Conservation (phyloP, 1,140 invertebrate genomes). For the Leptopilina clavipes region DNA sequence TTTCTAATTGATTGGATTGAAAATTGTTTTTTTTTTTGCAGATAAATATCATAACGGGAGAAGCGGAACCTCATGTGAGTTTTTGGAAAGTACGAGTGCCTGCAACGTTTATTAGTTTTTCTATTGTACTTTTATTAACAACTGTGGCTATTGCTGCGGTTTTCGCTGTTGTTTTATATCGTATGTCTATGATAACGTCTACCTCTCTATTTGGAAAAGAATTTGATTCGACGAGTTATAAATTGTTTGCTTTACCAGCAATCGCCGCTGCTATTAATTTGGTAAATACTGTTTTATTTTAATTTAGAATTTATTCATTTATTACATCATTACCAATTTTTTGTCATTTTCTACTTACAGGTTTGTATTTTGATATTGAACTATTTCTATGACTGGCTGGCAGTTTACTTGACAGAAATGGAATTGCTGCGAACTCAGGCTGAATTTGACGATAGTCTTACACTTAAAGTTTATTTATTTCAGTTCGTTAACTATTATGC, state of each 20-base stretch:
- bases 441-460: conserved; percentile 97
- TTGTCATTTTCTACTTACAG: conserved; percentile 43
- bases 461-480: conserved; percentile 96
- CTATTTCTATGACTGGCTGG: conserved; percentile 91
- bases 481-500: conserved; percentile 99
- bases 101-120: conserved; percentile 88
- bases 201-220: conserved; percentile 81
- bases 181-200: conserved; percentile 89
- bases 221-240: conserved; percentile 80
- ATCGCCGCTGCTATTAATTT: conserved; percentile 93
- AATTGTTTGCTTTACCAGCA: conserved; percentile 86
- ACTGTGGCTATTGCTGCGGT: conserved; percentile 89
- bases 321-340: conserved; percentile 19
- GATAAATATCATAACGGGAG: conserved; percentile 81
- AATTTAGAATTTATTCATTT: conserved; percentile 33
- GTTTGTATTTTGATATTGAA: conserved; percentile 90
- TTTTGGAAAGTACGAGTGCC: conserved; percentile 80
- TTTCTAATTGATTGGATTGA: too few relatives aligned
- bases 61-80: conserved; percentile 88
- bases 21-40: conserved; percentile 47
- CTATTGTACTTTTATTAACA: conserved; percentile 87
- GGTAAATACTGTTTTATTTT: conserved; percentile 65
- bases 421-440: conserved; percentile 96
- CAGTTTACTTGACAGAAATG: conserved; percentile 93
- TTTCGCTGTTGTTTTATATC: conserved; percentile 92